Evolutionary conservation across 2,113 vertebrate species (phyloP), one percentile per base, ranked within the genome.

Genomic region (Nesoenas mayeri): DNA sequence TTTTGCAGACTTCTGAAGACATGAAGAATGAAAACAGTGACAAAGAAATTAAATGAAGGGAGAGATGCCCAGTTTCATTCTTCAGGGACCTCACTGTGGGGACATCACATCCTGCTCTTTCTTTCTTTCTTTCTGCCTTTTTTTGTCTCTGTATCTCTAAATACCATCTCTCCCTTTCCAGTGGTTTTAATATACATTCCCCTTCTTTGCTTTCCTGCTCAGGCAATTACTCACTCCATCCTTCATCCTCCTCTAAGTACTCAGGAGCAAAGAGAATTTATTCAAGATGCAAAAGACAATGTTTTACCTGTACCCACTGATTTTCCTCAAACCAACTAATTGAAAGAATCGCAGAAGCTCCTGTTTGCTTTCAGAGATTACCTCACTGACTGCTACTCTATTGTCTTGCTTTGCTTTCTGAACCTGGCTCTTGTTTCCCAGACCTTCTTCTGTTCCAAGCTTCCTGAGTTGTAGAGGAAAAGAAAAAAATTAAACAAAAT

Each of bases 41-140:
- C 17, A 38, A 61, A 17, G 11, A 5, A 74, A 40, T 4, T 1
- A 10, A 47, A 5, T 19, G 14, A 32, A 34, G 19, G 0, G 3
- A 48, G 6, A 69, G 8, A 21, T 6, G 10, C 38, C 6, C 15
- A 29, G 12, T 65, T 91, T 74, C 4, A 22, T 48, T 71, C 40
- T 70, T 94, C 40, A 42, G 54, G 31, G 21, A 28, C 20, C 1
- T 3, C 17, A 15, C 15, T n/a, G 8, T 5, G 7, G 29, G 60
- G 26, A 36, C 29, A 28, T 50, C 25, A 22, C 14, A n/a, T 54
- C 9, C 14, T 18, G 13, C 5, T 60, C 5, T 48, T 75, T 21
- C 28, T 53, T 75, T 21, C 28, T 53, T 17, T 88, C 78, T 51
- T 16, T 21, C 42, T 66, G 6, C 10, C 5, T 32, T 54, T 14